Evolutionary conservation across 2,888 invertebrate species (phyloP).

Genomic region (Leptinotarsa juncta): DNA sequence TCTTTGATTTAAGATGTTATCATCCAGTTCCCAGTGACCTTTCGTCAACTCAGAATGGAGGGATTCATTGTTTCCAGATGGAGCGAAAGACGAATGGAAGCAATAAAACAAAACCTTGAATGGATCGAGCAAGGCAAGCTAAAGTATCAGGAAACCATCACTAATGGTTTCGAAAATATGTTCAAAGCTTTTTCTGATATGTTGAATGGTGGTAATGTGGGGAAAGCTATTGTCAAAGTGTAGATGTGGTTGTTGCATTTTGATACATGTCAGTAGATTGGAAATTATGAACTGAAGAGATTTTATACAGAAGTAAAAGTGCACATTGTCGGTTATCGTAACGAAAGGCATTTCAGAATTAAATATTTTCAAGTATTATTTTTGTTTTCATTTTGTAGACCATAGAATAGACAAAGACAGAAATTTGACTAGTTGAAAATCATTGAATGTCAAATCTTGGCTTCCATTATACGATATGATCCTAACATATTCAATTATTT

Average conservation of each 20-base stretch:
- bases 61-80: slow-evolving; percentile 52
- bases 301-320: not conserved
- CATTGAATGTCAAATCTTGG: too few species aligned
- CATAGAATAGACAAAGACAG: too few species aligned
- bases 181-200: slow-evolving; percentile 53
- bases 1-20: slow-evolving; percentile 42
- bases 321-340: too few species aligned
- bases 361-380: too few species aligned
- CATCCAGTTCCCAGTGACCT: slow-evolving; percentile 37
- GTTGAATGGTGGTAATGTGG: slow-evolving; percentile 53
- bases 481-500: too few species aligned
- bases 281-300: not conserved
- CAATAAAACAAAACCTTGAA: slow-evolving; percentile 71
- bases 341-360: too few species aligned
- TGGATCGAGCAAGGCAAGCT: slow-evolving; percentile 78
- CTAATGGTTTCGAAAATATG: slow-evolving; percentile 70
- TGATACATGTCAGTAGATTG: not conserved
- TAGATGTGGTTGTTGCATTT: slow-evolving; percentile 11
- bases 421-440: too few species aligned
- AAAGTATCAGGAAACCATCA: slow-evolving; percentile 76
- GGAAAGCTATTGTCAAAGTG: slow-evolving; percentile 56
- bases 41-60: slow-evolving; percentile 53
- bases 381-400: too few species aligned
- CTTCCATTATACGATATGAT: too few species aligned
- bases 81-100: slow-evolving; percentile 72